A percentile compares a stretch with the other conserved stretches of the same genome.
These are phyloP conservation scores for Trachelus troglodyta DNA, from an alignment of 2,888 invertebrate genomes.

Conservation along the genomic window DNA sequence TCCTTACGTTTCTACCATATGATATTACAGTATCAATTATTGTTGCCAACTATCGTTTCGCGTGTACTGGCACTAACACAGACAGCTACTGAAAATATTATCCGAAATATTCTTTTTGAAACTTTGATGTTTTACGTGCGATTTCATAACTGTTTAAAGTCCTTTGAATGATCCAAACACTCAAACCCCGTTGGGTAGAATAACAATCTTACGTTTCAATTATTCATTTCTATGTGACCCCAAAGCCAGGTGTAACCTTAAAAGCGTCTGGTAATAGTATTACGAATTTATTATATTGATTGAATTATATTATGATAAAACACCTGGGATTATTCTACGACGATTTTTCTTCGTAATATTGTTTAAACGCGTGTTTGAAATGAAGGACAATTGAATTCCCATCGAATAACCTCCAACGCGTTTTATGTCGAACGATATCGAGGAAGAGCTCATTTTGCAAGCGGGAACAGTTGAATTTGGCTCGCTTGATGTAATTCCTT, in stretches of 20 bases:
- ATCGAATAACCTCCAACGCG: constrained; percentile 17
- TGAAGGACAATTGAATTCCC: background rate
- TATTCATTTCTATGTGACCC: background rate
- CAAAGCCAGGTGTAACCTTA: background rate
- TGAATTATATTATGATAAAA: background rate
- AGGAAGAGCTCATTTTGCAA: constrained; percentile 22
- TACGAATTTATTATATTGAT: background rate
- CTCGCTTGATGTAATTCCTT: constrained; percentile 39
- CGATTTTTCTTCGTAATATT: background rate
- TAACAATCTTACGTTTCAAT: no score
- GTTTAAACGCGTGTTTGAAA: background rate
- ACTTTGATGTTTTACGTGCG: no score
- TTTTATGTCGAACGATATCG: constrained; percentile 22
- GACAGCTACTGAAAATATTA: background rate
- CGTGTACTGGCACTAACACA: background rate
- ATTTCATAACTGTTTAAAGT: background rate
- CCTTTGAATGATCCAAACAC: background rate
- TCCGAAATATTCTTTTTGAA: background rate
- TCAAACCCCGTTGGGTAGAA: background rate
- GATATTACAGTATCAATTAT: background rate
- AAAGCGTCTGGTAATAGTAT: background rate
- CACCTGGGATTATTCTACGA: background rate
- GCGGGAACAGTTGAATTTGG: constrained; percentile 25
- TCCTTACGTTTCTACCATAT: background rate
- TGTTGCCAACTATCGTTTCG: background rate